These are phyloP conservation scores for Lycophotia porphyrea DNA, from an alignment of 2,888 invertebrate species.

Conservation along the genomic window DNA sequence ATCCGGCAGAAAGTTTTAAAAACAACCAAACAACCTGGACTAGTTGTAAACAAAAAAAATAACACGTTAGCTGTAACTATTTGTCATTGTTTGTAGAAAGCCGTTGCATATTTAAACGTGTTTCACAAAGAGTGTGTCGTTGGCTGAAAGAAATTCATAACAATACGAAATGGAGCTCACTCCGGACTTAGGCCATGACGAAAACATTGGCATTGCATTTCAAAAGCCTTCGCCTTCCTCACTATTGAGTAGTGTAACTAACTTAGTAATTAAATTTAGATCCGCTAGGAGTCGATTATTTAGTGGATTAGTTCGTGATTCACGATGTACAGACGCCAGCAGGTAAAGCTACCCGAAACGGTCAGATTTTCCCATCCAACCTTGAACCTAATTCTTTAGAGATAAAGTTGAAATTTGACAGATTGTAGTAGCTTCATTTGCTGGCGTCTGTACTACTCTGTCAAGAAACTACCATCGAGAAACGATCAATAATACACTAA, in stretches of 20 bases:
- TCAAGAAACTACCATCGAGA: too few relatives aligned
- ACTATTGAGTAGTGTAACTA: constrained; percentile 54
- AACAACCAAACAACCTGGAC: constrained; percentile 60
- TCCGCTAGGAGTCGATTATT: constrained; percentile 52
- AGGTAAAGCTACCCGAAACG: too few relatives aligned
- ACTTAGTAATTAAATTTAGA: constrained; percentile 62
- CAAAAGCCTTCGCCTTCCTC: constrained; percentile 53
- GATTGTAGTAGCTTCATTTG: too few relatives aligned
- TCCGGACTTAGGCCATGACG: constrained; percentile 60
- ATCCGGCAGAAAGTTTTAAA: constrained; percentile 79
- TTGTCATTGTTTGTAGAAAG: constrained; percentile 78
- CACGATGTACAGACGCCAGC: too few relatives aligned
- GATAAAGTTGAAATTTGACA: too few relatives aligned
- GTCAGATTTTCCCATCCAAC: too few relatives aligned
- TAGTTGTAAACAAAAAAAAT: constrained; percentile 71
- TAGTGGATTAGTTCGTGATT: constrained; percentile 59
- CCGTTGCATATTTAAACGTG: constrained; percentile 80
- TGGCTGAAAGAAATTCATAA: constrained; percentile 78
- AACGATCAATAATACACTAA: too few relatives aligned
- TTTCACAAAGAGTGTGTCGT: constrained; percentile 68
- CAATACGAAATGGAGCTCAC: constrained; percentile 69
- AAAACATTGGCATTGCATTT: constrained; percentile 69
- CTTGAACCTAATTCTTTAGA: too few relatives aligned
- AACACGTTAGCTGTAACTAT: constrained; percentile 67
- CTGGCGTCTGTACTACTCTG: too few relatives aligned